These are phyloP conservation scores for Pristionchus pacificus DNA, from an alignment of 1,140 invertebrate genomes.

Conservation along the genomic window DNA sequence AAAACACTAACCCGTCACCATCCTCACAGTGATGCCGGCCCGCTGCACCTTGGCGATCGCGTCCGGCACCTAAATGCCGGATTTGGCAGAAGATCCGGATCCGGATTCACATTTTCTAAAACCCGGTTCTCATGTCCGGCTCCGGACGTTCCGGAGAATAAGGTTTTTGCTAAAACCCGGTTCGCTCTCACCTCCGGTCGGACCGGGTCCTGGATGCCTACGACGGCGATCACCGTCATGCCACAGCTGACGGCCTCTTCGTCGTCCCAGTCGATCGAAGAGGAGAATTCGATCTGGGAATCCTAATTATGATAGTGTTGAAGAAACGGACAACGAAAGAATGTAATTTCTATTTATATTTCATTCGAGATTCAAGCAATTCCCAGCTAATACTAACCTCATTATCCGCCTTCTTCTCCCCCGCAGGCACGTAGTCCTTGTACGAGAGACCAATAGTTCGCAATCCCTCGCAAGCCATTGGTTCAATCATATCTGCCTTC, in stretches of 20 bases:
- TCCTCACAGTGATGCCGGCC: constrained; percentile 95
- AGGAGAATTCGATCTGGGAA: constrained; percentile 28
- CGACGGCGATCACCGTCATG: constrained; percentile 50
- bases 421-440: constrained; percentile 82
- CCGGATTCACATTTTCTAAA: too few relatives aligned
- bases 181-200: constrained; percentile 72
- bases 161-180: too few relatives aligned
- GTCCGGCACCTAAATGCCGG: constrained; percentile 71
- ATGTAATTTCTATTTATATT: constrained; percentile 16
- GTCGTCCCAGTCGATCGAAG: constrained; percentile 56
- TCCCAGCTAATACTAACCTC: constrained; percentile 26
- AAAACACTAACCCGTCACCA: too few relatives aligned
- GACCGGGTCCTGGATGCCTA: constrained; percentile 74
- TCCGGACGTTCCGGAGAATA: too few relatives aligned
- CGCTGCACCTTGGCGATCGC: constrained; percentile 91
- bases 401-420: constrained; percentile 53
- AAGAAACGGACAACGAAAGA: constrained; percentile 16
- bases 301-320: not conserved
- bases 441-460: constrained; percentile 71
- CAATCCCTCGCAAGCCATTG: constrained; percentile 95
- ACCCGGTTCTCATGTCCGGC: too few relatives aligned
- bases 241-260: constrained; percentile 42
- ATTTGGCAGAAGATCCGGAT: constrained; percentile 46
- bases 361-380: too few relatives aligned
- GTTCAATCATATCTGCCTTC: constrained; percentile 92